phyloP scores from a whole-genome alignment of 2,113 vertebrate species.

The Brachypodius melanocephalos region DNA sequence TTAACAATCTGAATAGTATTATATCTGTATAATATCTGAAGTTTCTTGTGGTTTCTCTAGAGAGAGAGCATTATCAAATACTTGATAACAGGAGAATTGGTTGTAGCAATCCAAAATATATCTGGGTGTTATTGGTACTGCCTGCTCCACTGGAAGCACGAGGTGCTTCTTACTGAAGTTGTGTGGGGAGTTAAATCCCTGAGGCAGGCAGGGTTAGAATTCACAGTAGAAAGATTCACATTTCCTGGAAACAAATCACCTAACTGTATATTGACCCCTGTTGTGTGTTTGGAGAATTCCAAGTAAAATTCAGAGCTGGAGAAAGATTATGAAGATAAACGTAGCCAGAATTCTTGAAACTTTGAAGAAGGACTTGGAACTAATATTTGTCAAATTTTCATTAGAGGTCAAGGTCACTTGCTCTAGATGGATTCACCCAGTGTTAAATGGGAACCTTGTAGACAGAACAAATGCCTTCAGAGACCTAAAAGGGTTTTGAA shows the following conservation, averaged over 20 bases:
- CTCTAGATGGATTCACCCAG: background rate
- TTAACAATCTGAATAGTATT: background rate
- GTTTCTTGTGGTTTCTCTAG: background rate
- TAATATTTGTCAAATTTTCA: constrained; percentile 15
- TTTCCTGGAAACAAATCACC: background rate
- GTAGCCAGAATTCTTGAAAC: background rate
- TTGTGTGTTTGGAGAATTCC: background rate
- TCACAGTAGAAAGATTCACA: background rate
- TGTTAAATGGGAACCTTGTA: background rate
- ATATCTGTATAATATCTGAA: background rate
- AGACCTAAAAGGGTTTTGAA: constrained; percentile 1
- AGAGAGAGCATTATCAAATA: background rate
- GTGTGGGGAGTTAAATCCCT: background rate
- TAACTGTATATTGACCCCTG: background rate
- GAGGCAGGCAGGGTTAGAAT: background rate
- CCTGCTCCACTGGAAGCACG: background rate
- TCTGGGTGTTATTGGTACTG: background rate
- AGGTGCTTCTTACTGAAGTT: background rate
- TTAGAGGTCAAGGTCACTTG: background rate
- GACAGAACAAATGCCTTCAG: background rate
- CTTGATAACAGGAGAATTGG: background rate
- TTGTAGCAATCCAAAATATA: background rate
- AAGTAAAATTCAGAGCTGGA: background rate
- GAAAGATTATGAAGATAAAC: background rate
- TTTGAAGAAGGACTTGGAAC: background rate